Evolutionary conservation across 2,797 vertebrate species (phyloP), one percentile per base, ranked within the genome.

Genomic region (Oreortyx pictus): DNA sequence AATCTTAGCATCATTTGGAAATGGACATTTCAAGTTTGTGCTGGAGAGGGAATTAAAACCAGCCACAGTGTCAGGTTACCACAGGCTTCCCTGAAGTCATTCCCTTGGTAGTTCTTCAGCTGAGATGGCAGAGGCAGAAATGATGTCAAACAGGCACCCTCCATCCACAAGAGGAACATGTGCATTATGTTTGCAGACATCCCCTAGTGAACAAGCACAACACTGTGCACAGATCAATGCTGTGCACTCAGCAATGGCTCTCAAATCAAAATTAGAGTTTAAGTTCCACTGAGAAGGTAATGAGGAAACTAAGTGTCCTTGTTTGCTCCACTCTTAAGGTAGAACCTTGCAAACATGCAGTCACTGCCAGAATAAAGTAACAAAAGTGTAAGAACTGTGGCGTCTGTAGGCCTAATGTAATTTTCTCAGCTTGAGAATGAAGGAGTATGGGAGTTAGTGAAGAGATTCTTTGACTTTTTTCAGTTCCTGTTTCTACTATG

Each of bases 131-230:
- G 66, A 56, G 25, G 23, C 5, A 7, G 18, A 27, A 73, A 10
- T 50, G 62, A 39, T 7, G 5, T 20, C 75, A 49, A n/a, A 52
- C 9, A 65, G 17, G 1, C 35, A 46, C 19, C 22, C 14, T 46
- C 2, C 1, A 25, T 43, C 7, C 23, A 35, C 8, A 16, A 29
- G 35, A 9, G 41, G 39, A 80, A 76, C 22, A 39, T 0, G 0
- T 23, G 54, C 25, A 50, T 68, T 56, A 25, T 17, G 6, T 41
- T 50, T 87, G 50, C 56, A 65, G 18, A 46, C 9, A 5, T 84
- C 14, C 22, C 9, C 10, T 46, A n/a, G 39, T 35, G 3, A 73
- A 5, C 11, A 77, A 65, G 50, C 5, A 41, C 24, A 50, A 49
- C 73, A 65, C 15, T 44, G n/a, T 50, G 35, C 35, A 27, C 77